These are phyloP conservation scores for Prenolepis imparis DNA, from an alignment of 2,888 invertebrate genomes.

Conservation along the genomic window DNA sequence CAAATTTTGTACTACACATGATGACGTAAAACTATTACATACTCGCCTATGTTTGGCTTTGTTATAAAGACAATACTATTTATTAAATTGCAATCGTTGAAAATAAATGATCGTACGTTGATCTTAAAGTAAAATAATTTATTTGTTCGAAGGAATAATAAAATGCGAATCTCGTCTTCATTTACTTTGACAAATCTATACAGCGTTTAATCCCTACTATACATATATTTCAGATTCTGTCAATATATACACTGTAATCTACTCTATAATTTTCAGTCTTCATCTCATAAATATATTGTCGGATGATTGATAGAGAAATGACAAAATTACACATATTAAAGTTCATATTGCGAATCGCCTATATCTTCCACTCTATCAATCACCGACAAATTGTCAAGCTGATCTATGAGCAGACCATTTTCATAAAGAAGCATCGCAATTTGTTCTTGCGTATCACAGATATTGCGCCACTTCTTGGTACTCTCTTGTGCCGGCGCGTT, in stretches of 20 bases:
- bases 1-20: slow-evolving; percentile 57
- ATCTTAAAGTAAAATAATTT: slow-evolving; percentile 29
- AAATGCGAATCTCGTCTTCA: neutral
- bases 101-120: slow-evolving; percentile 47
- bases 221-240: neutral
- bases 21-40: slow-evolving; percentile 26
- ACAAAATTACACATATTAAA: slow-evolving; percentile 40
- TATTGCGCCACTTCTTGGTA: slow-evolving; percentile 80
- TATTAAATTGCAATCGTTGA: slow-evolving; percentile 35
- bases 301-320: slow-evolving; percentile 16
- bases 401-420: slow-evolving; percentile 77
- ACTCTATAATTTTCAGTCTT: slow-evolving; percentile 61
- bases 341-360: slow-evolving; percentile 72
- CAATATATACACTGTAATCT: slow-evolving; percentile 35
- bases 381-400: slow-evolving; percentile 73
- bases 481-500: slow-evolving; percentile 76
- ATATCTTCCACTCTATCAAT: slow-evolving; percentile 64
- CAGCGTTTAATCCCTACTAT: neutral
- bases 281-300: slow-evolving; percentile 27
- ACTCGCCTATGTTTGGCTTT: slow-evolving; percentile 42
- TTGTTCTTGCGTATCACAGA: slow-evolving; percentile 80
- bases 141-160: slow-evolving; percentile 1
- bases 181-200: slow-evolving; percentile 10
- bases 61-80: slow-evolving; percentile 43
- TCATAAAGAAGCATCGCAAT: slow-evolving; percentile 78